Evolutionary conservation across 2,888 invertebrate species (phyloP), one percentile per base, ranked within the genome.

Genomic region (Eristalinus sepulchralis): DNA sequence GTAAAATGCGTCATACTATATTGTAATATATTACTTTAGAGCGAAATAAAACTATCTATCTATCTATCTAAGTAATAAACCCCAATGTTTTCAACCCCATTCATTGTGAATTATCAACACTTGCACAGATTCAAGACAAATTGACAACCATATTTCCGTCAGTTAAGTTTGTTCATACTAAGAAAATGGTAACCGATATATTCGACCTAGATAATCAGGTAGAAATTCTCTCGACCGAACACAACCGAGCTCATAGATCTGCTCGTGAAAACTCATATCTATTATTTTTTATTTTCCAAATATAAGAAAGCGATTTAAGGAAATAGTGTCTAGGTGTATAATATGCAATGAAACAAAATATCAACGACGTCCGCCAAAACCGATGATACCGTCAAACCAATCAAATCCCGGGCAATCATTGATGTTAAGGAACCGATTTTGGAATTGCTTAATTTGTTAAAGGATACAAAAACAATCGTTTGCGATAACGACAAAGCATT

Each of bases 171-270:
- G 59, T 66, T 60, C 66, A 75, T n/a, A 36, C 36, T 20, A 27
- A 67, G 27, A 36, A 70, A 55, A 68, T 78, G 13, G 80, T 88
- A 2, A 88, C 71, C 10, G 88, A 88, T 71, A 53, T 89, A 8
- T 71, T 55, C 22, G 82, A 86, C 47, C n/a, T n/a, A n/a, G 68
- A 80, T 53, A 77, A 81, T 17, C 80, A 88, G 53, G 33, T 76
- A 17, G 84, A 88, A 73, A 88, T 88, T 31, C 47, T 84, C 39
- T 57, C 60, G 9, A 60, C 53, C 33, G 27, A 71, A n/a, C 64
- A 70, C 17, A 71, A 71, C 36, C 78, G 78, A 33, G 57, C 39
- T 11, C 63, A 64, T n/a, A n/a, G 77, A 77, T 77, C 77, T 33
- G 59, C 34, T 34, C 60, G 36, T 36, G 36, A 36, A 36, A 36